Conservation (phyloP, 2,113 vertebrate genomes). For the Rhagologus leucostigma region DNA sequence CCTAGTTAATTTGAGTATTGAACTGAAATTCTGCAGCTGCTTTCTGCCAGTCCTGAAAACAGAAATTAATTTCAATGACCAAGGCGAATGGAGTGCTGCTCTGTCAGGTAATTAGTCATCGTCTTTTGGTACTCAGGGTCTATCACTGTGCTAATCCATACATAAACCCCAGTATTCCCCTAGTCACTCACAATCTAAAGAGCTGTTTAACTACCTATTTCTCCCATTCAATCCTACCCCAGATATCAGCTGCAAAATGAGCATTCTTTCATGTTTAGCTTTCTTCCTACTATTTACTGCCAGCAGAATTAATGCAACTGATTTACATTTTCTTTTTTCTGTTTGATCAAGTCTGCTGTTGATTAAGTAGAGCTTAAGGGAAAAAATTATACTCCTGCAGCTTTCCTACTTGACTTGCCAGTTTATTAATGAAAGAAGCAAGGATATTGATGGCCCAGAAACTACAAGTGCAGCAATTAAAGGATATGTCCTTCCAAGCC, state of each 20-base stretch:
- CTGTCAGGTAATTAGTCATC: slow-evolving; percentile 97
- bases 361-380: slow-evolving; percentile 76
- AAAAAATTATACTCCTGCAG: slow-evolving; percentile 63
- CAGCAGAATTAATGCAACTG: slow-evolving; percentile 71
- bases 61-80: slow-evolving; percentile 93
- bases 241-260: slow-evolving; percentile 45
- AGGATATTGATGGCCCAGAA: slow-evolving; percentile 76
- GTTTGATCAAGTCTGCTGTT: slow-evolving; percentile 75
- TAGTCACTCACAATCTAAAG: slow-evolving; percentile 74
- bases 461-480: slow-evolving; percentile 76
- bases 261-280: slow-evolving; percentile 67
- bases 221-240: slow-evolving; percentile 33
- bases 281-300: slow-evolving; percentile 68
- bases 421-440: slow-evolving; percentile 82
- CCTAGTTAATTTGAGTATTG: slow-evolving; percentile 85
- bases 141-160: slow-evolving; percentile 91
- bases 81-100: slow-evolving; percentile 83
- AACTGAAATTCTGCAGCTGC: slow-evolving; percentile 83
- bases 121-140: slow-evolving; percentile 86
- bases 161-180: slow-evolving; percentile 77
- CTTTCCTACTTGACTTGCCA: slow-evolving; percentile 73
- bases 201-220: slow-evolving; percentile 74
- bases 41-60: slow-evolving; percentile 82
- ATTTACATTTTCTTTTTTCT: slow-evolving; percentile 74
- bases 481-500: slow-evolving; percentile 72